These are phyloP conservation scores for Chaetura pelagica DNA, from an alignment of 2,113 vertebrate genomes.

Conservation along the genomic window DNA sequence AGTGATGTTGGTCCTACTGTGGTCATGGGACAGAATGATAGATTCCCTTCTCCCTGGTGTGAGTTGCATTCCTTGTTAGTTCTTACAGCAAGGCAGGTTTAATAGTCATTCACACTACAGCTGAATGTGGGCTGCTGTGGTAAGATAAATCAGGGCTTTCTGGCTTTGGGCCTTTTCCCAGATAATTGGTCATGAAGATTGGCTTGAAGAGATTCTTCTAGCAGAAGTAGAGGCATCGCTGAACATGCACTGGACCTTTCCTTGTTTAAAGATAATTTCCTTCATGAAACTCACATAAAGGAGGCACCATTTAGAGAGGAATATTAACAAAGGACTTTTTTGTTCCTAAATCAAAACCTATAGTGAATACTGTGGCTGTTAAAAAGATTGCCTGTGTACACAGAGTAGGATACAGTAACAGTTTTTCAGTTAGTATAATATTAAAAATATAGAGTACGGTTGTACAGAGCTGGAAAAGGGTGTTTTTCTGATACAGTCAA, in stretches of 20 bases:
- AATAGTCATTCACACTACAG: accelerated
- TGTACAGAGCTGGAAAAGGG: slow-evolving; percentile 11
- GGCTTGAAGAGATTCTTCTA: background rate
- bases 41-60: background rate
- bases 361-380: slow-evolving; percentile 10
- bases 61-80: accelerated
- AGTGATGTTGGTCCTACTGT: background rate
- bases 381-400: background rate
- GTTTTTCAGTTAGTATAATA: slow-evolving; percentile 12
- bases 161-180: background rate
- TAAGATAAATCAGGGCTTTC: background rate
- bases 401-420: background rate
- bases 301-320: slow-evolving; percentile 2
- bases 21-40: accelerated
- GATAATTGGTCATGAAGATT: background rate
- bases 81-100: background rate
- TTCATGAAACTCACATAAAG: background rate
- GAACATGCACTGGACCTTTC: background rate
- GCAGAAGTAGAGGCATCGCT: background rate
- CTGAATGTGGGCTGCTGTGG: background rate
- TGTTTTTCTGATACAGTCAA: slow-evolving; percentile 16
- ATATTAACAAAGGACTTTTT: background rate
- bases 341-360: background rate
- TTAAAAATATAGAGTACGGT: background rate
- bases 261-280: background rate